Conservation (phyloP, 1,140 invertebrate species). For the Papilio polyxenes region DNA sequence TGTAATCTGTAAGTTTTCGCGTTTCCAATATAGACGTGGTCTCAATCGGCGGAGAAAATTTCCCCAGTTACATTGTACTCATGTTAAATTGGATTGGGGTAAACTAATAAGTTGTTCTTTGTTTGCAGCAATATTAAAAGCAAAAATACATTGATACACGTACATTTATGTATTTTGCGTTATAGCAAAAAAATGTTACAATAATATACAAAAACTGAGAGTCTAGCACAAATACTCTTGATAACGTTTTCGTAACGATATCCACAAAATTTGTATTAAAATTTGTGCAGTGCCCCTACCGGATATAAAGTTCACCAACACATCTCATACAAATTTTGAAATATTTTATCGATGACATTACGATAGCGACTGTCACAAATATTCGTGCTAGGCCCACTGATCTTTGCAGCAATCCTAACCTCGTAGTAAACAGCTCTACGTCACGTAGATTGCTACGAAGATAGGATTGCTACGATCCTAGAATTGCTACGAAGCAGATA, state of each 20-base stretch:
- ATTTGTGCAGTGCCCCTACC: too few relatives aligned
- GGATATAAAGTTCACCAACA: neutral
- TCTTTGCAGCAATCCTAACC: neutral
- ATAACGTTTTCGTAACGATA: too few relatives aligned
- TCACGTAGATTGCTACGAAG: neutral
- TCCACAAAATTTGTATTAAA: too few relatives aligned
- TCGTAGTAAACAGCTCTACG: neutral
- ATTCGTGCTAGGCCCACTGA: too few relatives aligned
- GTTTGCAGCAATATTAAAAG: neutral
- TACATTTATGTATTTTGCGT: neutral
- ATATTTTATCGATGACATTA: too few relatives aligned
- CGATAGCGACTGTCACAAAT: too few relatives aligned
- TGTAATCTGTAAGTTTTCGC: constrained; percentile 5
- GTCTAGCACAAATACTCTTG: too few relatives aligned
- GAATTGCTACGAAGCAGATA: neutral
- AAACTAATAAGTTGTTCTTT: constrained; percentile 13
- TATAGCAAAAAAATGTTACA: neutral
- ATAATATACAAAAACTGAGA: neutral
- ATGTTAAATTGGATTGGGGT: constrained; percentile 15
- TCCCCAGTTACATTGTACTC: neutral
- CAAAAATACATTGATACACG: neutral
- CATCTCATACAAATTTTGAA: too few relatives aligned
- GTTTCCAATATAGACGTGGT: neutral
- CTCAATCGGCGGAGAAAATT: constrained; percentile 10
- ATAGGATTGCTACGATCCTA: too few relatives aligned